Base-by-base conservation (phyloP, 2,888 invertebrate genomes). In the Agriopis aurantiaria region DNA sequence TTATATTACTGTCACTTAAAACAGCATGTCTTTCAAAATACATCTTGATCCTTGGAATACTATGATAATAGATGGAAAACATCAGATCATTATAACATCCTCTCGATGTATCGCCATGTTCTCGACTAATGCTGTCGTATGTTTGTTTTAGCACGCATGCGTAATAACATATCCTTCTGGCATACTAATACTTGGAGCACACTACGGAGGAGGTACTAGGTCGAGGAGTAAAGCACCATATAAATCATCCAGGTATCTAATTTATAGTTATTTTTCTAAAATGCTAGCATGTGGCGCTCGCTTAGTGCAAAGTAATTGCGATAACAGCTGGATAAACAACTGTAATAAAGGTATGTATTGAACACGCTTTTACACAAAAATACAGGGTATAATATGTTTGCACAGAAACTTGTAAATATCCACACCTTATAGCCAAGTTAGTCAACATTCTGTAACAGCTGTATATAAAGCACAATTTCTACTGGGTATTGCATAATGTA, bases 121-220 rank as follows among this genome's bases (percentile, higher is more conserved):
- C 80, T 88, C 75, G 75, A 91, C 88, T 94, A 94, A 94, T 92
- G 83, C 88, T 90, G 84, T 88, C 91, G 92, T 94, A 93, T 91
- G 91, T 94, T 90, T 94, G 93, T 94, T 94, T 92, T 94, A 94
- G 94, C 91, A 87, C 93, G 94, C 94, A 94, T 94, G 94, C 92
- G 93, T 94, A 93, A 94, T 94, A 94, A 94, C 94, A 89, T 94
- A 93, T 88, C 93, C 94, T 93, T 93, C 93, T 93, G 94, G 94
- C 94, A 94, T 94, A 94, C 94, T 94, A 94, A 94, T 93, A 84
- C 72, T 88, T 91, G 92, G 93, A 84, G 85, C 82, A 86, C 90
- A 84, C 84, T 88, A 82, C 87, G 88, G 82, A 87, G 87, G 84
- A 87, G 91, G 82, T 84, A 85, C 80, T 93, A 89, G 79, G 80